Conservation (phyloP, 1,140 invertebrate genomes). For the Apocrypta bakeri region DNA sequence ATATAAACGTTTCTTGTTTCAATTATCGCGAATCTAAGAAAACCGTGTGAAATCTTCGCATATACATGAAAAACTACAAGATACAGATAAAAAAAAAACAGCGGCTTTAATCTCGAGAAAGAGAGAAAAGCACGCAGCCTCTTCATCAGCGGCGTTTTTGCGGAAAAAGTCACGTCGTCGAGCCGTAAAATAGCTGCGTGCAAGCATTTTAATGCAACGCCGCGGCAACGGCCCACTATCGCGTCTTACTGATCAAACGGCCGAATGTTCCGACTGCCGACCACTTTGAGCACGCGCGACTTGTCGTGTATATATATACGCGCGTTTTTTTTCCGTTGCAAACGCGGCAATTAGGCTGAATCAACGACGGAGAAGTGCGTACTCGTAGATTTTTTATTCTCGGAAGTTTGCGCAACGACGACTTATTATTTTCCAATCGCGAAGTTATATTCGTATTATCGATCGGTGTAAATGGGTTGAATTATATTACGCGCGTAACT, state of each 20-base stretch:
- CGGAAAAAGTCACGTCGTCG: constrained; percentile 19
- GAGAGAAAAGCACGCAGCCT: not conserved
- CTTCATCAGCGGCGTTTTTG: not conserved
- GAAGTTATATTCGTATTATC: too few species aligned
- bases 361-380: not conserved
- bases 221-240: constrained; percentile 17
- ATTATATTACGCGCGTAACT: too few species aligned
- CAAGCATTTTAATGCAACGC: constrained; percentile 48
- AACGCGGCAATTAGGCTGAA: not conserved
- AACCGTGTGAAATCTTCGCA: not conserved
- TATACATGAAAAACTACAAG: too few species aligned
- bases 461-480: too few species aligned
- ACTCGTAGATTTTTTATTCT: too few species aligned
- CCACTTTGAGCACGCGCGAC: not conserved
- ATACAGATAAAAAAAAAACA: not conserved
- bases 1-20: not conserved
- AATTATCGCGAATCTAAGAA: not conserved
- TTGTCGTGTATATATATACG: too few species aligned
- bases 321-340: not conserved
- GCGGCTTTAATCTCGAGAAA: not conserved
- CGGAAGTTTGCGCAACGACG: not conserved
- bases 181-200: constrained; percentile 47
- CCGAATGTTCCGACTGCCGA: too few species aligned
- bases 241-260: constrained; percentile 35
- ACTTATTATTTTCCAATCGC: not conserved